Base-by-base conservation (phyloP, 1,140 invertebrate genomes). In the Tetragnatha versicolor region DNA sequence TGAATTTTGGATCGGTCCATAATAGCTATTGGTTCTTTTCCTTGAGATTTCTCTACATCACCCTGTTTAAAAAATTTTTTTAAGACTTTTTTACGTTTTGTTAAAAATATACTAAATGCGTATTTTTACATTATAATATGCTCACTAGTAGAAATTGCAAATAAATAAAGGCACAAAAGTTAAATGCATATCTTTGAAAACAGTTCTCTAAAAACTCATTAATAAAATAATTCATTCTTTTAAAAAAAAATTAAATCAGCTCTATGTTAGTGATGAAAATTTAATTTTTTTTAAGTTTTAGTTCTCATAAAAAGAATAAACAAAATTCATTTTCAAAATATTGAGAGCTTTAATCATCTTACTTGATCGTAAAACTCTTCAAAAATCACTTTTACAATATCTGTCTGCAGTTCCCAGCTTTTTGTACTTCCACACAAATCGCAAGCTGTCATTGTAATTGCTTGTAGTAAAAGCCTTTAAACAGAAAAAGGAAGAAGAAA, bases 281-380 rank as follows among this genome's bases (percentile, higher is more conserved):
- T n/a, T n/a, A n/a, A n/a, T n/a, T n/a, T n/a, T n/a, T n/a, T n/a
- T n/a, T n/a, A 47, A 47, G n/a, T n/a, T n/a, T n/a, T n/a, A n/a
- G n/a, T n/a, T n/a, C 7, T 9, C 39, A 45, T 45, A n/a, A n/a
- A n/a, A n/a, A n/a, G n/a, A n/a, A n/a, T n/a, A n/a, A n/a, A n/a
- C n/a, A n/a, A n/a, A n/a, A 47, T 12, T 47, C 20, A 17, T 17
- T 17, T 47, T 47, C 42, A 17, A 20, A 47, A 47, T 12, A 47
- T 20, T 53, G 7, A 7, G 9, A n/a, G 14, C 17, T 27, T 27
- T 42, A 42, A 3, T 27, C 12, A 47, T 27, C 60, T 12, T 51
- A 90, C 92, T 86, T 94, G 92, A 81, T 91, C 89, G 85, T 94
- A 94, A 85, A 95, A 95, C 84, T 95, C 93, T 83, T 94, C 91